Evolutionary conservation across 2,888 invertebrate genomes (phyloP).

Genomic region (Drosophila bunnanda): DNA sequence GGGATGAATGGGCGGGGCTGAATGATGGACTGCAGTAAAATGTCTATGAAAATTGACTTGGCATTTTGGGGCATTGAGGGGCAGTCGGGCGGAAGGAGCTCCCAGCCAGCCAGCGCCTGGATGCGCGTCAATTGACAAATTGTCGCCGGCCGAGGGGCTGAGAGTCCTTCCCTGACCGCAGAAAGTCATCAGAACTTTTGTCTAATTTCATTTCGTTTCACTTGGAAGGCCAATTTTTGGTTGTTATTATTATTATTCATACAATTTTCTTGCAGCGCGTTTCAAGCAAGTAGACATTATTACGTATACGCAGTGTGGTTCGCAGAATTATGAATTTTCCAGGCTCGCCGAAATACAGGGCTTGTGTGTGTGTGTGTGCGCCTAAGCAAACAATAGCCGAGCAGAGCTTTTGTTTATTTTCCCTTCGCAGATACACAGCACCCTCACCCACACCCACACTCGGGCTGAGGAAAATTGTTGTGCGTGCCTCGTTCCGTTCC

Average conservation of each 20-base stretch:
- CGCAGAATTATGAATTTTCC: slow-evolving; percentile 65
- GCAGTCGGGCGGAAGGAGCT: slow-evolving; percentile 71
- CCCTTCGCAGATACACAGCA: slow-evolving; percentile 23
- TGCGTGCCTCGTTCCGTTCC: slow-evolving; percentile 17
- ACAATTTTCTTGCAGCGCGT: slow-evolving; percentile 45
- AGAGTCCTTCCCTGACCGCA: no score
- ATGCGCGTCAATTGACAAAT: slow-evolving; percentile 77
- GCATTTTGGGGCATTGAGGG: slow-evolving; percentile 59
- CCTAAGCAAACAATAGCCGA: slow-evolving; percentile 69
- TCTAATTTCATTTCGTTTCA: slow-evolving; percentile 76
- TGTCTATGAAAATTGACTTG: slow-evolving; percentile 65
- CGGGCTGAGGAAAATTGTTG: slow-evolving; percentile 13
- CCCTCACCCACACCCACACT: slow-evolving; percentile 3
- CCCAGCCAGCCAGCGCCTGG: slow-evolving; percentile 68
- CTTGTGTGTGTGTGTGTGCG: slow-evolving; percentile 16
- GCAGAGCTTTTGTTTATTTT: slow-evolving; percentile 72
- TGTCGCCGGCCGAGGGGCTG: slow-evolving; percentile 28
- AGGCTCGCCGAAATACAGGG: no score
- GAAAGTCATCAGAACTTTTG: slow-evolving; percentile 57
- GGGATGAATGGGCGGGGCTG: background rate
- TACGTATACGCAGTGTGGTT: slow-evolving; percentile 36
- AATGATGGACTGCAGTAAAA: slow-evolving; percentile 58
- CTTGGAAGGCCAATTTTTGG: slow-evolving; percentile 71
- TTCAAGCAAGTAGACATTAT: slow-evolving; percentile 8
- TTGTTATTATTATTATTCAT: slow-evolving; percentile 75